Conservation (phyloP, 2,888 invertebrate species). For the Tortrix viridana region DNA sequence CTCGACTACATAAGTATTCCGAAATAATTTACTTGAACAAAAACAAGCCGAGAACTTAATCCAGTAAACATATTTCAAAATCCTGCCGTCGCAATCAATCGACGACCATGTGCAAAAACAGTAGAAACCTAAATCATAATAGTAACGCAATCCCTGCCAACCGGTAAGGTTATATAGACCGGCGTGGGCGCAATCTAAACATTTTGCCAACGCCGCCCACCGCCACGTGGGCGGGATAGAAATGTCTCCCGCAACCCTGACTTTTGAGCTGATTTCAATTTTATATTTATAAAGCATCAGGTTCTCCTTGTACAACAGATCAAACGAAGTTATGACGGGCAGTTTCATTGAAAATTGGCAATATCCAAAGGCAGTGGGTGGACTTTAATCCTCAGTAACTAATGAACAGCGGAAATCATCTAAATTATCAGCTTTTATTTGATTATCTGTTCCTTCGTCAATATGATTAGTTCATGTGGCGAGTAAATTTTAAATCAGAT, state of each 20-base stretch:
- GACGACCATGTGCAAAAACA: slow-evolving; percentile 24
- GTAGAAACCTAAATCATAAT: slow-evolving; percentile 24
- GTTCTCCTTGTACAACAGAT: slow-evolving; percentile 12
- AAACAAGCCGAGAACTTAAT: background rate
- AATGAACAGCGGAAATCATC: no score
- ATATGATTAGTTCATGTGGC: no score
- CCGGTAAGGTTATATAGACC: slow-evolving; percentile 64
- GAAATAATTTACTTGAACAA: no score
- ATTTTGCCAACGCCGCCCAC: slow-evolving; percentile 55
- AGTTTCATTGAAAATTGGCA: slow-evolving; percentile 1
- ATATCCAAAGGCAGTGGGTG: background rate
- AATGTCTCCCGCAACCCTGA: slow-evolving; percentile 41
- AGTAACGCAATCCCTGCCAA: slow-evolving; percentile 42
- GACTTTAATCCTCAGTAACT: background rate
- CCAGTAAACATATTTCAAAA: background rate
- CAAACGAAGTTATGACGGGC: background rate
- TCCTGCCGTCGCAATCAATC: slow-evolving; percentile 14
- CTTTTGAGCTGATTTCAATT: slow-evolving; percentile 35
- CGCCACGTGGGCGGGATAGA: slow-evolving; percentile 55
- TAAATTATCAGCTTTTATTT: no score
- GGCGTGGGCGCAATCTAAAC: slow-evolving; percentile 62
- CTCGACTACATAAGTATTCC: no score
- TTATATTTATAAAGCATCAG: slow-evolving; percentile 8
- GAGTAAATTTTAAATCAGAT: no score
- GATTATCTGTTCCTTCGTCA: no score